Evolutionary conservation across 2,113 vertebrate genomes (phyloP).

Genomic region (Sander lucioperca): DNA sequence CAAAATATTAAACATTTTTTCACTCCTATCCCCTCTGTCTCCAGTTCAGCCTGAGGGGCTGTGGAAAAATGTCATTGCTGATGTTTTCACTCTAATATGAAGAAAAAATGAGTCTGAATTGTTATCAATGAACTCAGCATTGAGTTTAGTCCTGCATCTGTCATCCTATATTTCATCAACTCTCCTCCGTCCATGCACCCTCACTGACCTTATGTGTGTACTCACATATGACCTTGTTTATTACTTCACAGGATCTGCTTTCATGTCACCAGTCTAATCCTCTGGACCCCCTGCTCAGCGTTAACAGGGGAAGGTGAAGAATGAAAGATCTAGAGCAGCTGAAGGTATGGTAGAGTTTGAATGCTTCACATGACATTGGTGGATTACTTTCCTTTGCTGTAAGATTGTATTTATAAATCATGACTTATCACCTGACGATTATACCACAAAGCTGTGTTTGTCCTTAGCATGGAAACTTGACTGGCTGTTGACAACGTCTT

Average conservation of each 20-base stretch:
- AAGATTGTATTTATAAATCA: constrained; percentile 48
- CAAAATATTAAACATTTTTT: neutral
- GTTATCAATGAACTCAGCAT: neutral
- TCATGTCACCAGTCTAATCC: constrained; percentile 57
- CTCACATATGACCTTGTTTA: constrained; percentile 37
- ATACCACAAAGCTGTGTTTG: neutral
- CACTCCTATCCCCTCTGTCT: neutral
- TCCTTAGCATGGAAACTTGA: neutral
- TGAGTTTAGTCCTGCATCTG: neutral
- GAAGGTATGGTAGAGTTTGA: constrained; percentile 23
- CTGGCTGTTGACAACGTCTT: neutral
- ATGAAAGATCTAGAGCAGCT: constrained; percentile 65
- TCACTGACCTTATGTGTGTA: constrained; percentile 3
- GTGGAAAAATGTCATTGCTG: neutral
- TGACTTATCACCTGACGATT: neutral
- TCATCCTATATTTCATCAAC: neutral
- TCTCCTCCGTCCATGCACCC: neutral
- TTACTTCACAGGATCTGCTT: constrained; percentile 47
- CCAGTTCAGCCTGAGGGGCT: neutral
- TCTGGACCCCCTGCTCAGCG: constrained; percentile 9
- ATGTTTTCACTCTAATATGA: neutral
- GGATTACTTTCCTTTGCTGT: constrained; percentile 41
- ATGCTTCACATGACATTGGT: constrained; percentile 55
- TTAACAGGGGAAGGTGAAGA: constrained; percentile 57
- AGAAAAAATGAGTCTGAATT: neutral